Conservation (phyloP, 2,797 vertebrate genomes). For the Tokudaia muenninki region DNA sequence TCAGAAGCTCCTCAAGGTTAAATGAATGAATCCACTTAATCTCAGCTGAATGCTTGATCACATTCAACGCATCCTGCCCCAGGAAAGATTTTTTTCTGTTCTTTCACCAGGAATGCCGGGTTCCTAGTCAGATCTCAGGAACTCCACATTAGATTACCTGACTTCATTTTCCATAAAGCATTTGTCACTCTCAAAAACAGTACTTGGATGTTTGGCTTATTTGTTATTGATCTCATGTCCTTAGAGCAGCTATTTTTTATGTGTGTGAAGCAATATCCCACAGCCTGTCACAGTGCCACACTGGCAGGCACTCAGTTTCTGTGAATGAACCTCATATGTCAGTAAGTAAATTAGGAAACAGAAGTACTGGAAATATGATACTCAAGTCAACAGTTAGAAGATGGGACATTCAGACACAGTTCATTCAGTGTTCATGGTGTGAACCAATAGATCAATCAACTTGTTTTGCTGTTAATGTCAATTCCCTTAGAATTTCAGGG, state of each 20-base stretch:
- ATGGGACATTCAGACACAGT: not conserved
- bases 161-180: conserved; percentile 16
- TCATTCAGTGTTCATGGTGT: conserved; percentile 31
- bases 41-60: not conserved
- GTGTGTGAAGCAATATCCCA: not conserved
- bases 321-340: not conserved
- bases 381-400: not conserved
- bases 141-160: not conserved
- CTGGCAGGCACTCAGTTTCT: not conserved
- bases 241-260: not conserved
- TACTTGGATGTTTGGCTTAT: not conserved
- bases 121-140: not conserved
- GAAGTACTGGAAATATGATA: not conserved
- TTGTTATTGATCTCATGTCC: not conserved
- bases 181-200: conserved; percentile 7
- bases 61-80: not conserved
- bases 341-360: conserved; percentile 31
- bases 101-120: not conserved
- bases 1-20: not conserved
- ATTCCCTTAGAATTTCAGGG: conserved; percentile 39
- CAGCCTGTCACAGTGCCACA: not conserved
- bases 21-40: not conserved
- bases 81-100: not conserved
- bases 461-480: conserved; percentile 15
- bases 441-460: not conserved